These are phyloP conservation scores for Morpho achilles DNA, from an alignment of 2,888 invertebrate species.

Conservation along the genomic window DNA sequence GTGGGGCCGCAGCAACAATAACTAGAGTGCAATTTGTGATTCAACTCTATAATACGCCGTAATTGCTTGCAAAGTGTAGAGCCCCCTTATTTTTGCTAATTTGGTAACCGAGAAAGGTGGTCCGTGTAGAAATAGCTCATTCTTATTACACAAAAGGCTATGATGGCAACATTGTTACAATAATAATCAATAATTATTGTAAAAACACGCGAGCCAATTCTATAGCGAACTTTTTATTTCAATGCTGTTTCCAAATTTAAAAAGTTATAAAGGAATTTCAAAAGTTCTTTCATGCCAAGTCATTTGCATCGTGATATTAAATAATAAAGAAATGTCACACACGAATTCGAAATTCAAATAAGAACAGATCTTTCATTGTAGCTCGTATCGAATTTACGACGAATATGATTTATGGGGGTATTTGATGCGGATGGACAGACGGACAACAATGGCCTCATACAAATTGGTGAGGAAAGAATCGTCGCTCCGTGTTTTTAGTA, in stretches of 20 bases:
- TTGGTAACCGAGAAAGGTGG: slow-evolving; percentile 40
- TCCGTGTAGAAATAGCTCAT: slow-evolving; percentile 35
- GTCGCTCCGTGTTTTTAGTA: slow-evolving; percentile 59
- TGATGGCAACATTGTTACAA: slow-evolving; percentile 29
- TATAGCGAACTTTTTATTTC: background rate
- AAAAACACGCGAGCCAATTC: background rate
- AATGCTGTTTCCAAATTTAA: background rate
- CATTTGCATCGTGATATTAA: slow-evolving; percentile 20
- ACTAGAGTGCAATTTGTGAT: slow-evolving; percentile 73
- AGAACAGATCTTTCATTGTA: slow-evolving; percentile 72
- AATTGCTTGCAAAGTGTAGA: slow-evolving; percentile 49
- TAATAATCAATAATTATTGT: slow-evolving; percentile 26
- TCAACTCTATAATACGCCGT: slow-evolving; percentile 61
- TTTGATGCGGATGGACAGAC: slow-evolving; percentile 74
- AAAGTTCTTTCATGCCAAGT: slow-evolving; percentile 14
- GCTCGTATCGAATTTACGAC: slow-evolving; percentile 73
- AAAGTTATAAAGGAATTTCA: slow-evolving; percentile 11
- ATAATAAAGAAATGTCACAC: slow-evolving; percentile 41
- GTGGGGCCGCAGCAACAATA: slow-evolving; percentile 74
- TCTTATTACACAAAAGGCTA: slow-evolving; percentile 29
- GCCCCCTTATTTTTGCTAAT: slow-evolving; percentile 42
- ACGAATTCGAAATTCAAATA: slow-evolving; percentile 57
- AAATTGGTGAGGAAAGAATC: slow-evolving; percentile 52
- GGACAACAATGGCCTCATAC: slow-evolving; percentile 67
- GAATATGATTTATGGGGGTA: slow-evolving; percentile 73